Conservation (phyloP, 2,888 invertebrate genomes). For the Dendrolimus houi region DNA sequence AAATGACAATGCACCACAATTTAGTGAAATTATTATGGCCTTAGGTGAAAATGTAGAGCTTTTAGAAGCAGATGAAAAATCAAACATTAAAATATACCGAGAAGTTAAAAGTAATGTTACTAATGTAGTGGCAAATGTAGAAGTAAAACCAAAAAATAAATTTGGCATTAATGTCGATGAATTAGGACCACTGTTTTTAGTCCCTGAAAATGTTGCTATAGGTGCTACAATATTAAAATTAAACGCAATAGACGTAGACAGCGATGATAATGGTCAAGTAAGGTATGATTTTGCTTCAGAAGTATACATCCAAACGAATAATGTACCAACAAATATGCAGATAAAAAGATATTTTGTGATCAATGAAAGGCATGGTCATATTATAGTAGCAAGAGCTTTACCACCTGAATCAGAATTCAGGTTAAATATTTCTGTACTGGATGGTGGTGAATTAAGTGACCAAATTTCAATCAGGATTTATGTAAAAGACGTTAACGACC, state of each 20-base stretch:
- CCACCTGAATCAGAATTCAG: conserved; percentile 86
- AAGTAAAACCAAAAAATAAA: conserved; percentile 54
- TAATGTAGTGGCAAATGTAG: conserved; percentile 37
- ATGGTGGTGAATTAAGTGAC: conserved; percentile 85
- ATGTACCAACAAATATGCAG: conserved; percentile 53
- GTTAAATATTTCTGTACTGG: conserved; percentile 85
- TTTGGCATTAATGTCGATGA: conserved; percentile 43
- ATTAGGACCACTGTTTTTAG: conserved; percentile 78
- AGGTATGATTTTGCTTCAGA: conserved; percentile 84
- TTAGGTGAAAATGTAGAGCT: conserved; percentile 81
- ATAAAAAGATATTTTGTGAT: conserved; percentile 83
- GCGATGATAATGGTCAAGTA: conserved; percentile 81
- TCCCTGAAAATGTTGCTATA: conserved; percentile 84
- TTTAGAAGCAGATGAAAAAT: conserved; percentile 77
- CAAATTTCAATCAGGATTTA: conserved; percentile 82
- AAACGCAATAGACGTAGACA: conserved; percentile 84
- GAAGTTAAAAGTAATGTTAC: conserved; percentile 48
- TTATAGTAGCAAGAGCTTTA: conserved; percentile 82
- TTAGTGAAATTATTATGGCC: conserved; percentile 82
- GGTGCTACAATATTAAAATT: conserved; percentile 82
- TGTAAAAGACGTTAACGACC: conserved; percentile 88
- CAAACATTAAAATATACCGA: conserved; percentile 58
- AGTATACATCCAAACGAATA: conserved; percentile 76
- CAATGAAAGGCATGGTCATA: conserved; percentile 84
- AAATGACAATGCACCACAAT: conserved; percentile 87